Base-by-base conservation (phyloP, 2,797 vertebrate species). In the Bucorvus abyssinicus region DNA sequence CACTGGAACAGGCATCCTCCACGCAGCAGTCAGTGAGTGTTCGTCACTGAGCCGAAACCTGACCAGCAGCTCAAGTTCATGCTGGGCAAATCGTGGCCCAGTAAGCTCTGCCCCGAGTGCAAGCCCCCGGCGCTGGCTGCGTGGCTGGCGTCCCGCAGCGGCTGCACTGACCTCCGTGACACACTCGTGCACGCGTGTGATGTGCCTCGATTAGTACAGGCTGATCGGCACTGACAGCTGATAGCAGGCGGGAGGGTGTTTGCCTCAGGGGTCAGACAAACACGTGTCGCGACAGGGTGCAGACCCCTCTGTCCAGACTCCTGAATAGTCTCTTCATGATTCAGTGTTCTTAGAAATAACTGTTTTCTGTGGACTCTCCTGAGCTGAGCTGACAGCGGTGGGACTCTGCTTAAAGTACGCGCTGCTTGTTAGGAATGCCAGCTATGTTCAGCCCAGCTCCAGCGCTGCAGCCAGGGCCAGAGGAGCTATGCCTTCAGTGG, bases 351-450 rank as follows among this genome's bases (percentile, higher is more conserved):
- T 77, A 74, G 81, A 85, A 94, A 89, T 64, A 92, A 80, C 86
- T 79, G 49, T 75, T 92, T 93, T 89, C 57, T 92, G 5, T 74
- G 89, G 76, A 73, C 95, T 84, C 52, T 65, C 92, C 15, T n/a
- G 52, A 69, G 88, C 84, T 92, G 78, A 53, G 36, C 2, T 75
- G 96, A 90, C 93, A 95, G 93, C 77, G 86, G 56, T 17, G 84
- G 74, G 93, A 85, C 64, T 60, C 75, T 70, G 42, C 47, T 80
- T 95, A 8, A 74, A 83, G 94, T 44, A 56, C 24, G 82, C 73
- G 92, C 64, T 94, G 95, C 89, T 89, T 87, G 70, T 93, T 76
- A 80, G 89, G 89, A 85, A 57, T 87, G 94, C 79, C 92, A 89
- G 91, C 69, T 77, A 53, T 36, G 71, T 10, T 75, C 93, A 89